Percentiles rank a stretch among this genome's conserved stretches.
These are phyloP conservation scores for Corythaeola cristata DNA, from an alignment of 2,113 vertebrate species.

Conservation along the genomic window DNA sequence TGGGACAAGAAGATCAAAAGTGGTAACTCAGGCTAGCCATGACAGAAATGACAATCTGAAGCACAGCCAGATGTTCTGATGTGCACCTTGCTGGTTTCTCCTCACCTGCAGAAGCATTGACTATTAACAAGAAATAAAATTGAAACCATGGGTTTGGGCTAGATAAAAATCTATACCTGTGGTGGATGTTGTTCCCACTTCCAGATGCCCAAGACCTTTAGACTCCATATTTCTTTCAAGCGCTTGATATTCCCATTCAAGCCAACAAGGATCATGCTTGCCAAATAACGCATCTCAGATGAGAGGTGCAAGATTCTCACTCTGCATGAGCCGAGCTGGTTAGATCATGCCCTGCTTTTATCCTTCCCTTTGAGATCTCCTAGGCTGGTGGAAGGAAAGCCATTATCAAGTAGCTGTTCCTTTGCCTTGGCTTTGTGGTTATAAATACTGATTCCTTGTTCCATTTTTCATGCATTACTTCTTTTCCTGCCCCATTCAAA, in stretches of 20 bases:
- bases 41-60: not conserved
- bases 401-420: not conserved
- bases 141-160: not conserved
- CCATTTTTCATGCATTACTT: not conserved
- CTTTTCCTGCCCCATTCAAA: not conserved
- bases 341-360: not conserved
- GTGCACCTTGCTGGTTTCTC: not conserved
- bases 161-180: not conserved
- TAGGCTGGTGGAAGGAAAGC: not conserved
- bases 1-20: not conserved
- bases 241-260: not conserved
- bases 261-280: not conserved
- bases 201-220: not conserved
- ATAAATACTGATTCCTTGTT: slow-evolving; percentile 17
- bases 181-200: not conserved
- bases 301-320: not conserved
- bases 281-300: not conserved
- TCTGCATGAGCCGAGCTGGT: not conserved
- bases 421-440: not conserved
- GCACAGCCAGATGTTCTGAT: rapidly evolving
- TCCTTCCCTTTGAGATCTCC: not conserved
- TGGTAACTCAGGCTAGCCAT: not conserved
- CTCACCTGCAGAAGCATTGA: not conserved
- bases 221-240: not conserved
- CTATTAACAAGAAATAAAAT: not conserved